Evolutionary conservation across 2,113 vertebrate species (phyloP), one percentile per base, ranked within the genome.

Genomic region (Callorhinus ursinus): DNA sequence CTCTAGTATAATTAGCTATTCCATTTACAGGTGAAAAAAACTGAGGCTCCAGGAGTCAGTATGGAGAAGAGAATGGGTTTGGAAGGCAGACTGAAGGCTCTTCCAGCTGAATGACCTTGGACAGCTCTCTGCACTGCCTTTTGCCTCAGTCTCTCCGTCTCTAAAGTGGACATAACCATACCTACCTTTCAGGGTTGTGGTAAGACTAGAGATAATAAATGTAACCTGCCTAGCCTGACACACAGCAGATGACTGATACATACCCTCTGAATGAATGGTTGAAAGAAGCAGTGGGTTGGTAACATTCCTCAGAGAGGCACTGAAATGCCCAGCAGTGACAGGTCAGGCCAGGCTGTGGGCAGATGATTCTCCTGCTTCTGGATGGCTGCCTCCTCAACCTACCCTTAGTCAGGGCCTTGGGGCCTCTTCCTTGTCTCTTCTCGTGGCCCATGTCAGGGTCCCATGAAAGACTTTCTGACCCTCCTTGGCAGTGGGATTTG

Each of bases 401-500:
- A 39, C 28, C 46, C 53, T 49, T 55, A 33, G 92, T 74, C 61
- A 71, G 87, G 22, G 42, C 39, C 72, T 63, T 72, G 88, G 69
- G 53, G 88, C 61, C 92, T 95, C 80, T 59, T 67, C 77, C 51
- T n/a, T 4, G 15, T 59, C 85, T 95, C 86, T 85, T 67, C 39
- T 13, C 8, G 0, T 72, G 90, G 87, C 74, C 88, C 53, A 49
- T 69, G 86, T 77, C 91, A 97, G 97, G 94, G 92, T 96, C 97
- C 77, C 7, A 21, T 90, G 94, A 94, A 94, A 93, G 94, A 53
- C 97, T 90, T 89, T 90, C 39, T 90, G 92, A 92, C 92, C 87
- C 87, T 94, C 85, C 63, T 94, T 95, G 94, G 95, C 92, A 93
- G 57, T 61, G 71, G 59, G 59, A 67, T 84, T 88, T 94, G n/a